These are phyloP conservation scores for Trissoscelio sp. DNA, from an alignment of 2,888 invertebrate genomes.

Conservation along the genomic window DNA sequence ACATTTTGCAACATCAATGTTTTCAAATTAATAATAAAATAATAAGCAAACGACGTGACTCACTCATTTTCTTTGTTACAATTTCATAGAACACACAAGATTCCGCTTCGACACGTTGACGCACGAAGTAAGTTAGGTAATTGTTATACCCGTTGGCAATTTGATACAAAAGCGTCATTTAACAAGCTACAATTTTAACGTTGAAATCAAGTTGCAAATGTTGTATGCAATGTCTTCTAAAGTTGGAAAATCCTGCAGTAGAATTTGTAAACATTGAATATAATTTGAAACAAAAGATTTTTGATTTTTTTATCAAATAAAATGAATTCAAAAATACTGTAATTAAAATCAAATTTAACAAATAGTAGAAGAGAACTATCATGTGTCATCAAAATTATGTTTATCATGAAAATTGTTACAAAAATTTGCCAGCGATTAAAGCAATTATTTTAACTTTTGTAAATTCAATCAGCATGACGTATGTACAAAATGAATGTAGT, in stretches of 20 bases:
- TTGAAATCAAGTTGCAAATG: neutral
- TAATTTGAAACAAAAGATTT: too few species aligned
- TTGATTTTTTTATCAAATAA: too few species aligned
- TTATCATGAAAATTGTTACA: too few species aligned
- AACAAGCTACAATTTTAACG: neutral
- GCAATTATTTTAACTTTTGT: constrained; percentile 33
- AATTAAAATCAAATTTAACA: too few species aligned
- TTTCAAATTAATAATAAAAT: constrained; percentile 56
- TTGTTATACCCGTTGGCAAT: constrained; percentile 49
- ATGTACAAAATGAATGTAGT: constrained; percentile 49
- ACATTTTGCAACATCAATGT: constrained; percentile 58
- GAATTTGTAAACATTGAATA: too few species aligned
- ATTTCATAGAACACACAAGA: constrained; percentile 23
- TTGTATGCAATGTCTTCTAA: neutral
- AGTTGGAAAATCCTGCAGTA: neutral
- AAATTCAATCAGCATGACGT: constrained; percentile 34
- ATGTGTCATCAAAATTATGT: too few species aligned
- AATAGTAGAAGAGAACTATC: too few species aligned
- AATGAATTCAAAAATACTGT: too few species aligned
- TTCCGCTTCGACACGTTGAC: constrained; percentile 35
- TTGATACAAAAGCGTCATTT: constrained; percentile 14
- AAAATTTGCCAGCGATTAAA: constrained; percentile 28
- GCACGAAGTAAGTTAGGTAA: constrained; percentile 44
- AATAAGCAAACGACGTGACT: constrained; percentile 36
- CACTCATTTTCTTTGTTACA: constrained; percentile 36